A percentile compares a stretch with the other conserved stretches of the same genome.
Conservation (phyloP, 1,140 invertebrate species). For the Brachionus rotundiformis region DNA sequence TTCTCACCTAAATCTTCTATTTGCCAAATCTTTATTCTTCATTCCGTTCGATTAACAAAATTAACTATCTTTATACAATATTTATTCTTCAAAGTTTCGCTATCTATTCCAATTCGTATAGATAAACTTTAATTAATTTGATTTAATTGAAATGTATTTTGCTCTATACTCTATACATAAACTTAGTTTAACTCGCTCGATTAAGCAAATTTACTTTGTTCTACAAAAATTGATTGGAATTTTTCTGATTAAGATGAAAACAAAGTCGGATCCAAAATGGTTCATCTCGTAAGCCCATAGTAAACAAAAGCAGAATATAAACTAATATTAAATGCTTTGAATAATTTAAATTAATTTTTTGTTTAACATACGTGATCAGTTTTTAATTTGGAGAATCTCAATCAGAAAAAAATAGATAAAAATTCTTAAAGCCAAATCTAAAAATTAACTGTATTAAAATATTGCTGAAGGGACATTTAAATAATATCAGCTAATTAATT, state of each 20-base stretch:
- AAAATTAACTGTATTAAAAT: too few species aligned
- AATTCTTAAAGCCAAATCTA: too few species aligned
- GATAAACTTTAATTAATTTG: conserved; percentile 38
- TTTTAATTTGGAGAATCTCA: too few species aligned
- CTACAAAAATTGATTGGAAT: neutral
- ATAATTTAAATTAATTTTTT: too few species aligned
- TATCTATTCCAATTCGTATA: neutral
- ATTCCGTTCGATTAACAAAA: neutral
- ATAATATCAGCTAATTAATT: too few species aligned
- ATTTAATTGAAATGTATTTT: conserved; percentile 17
- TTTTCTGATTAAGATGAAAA: neutral
- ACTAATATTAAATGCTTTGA: too few species aligned
- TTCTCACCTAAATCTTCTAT: conserved; percentile 1
- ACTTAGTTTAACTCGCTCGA: neutral
- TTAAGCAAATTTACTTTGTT: neutral
- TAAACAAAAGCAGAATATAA: too few species aligned
- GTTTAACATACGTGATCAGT: too few species aligned
- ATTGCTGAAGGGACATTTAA: too few species aligned
- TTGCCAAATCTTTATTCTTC: conserved; percentile 3
- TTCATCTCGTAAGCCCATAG: too few species aligned
- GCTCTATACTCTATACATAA: neutral
- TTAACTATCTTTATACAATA: neutral
- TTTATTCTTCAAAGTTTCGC: neutral
- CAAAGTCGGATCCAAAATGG: neutral
- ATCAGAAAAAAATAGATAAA: too few species aligned